Evolutionary conservation across 2,113 vertebrate species (phyloP), one percentile per base, ranked within the genome.

Genomic region (Melanotaenia duboulayi): DNA sequence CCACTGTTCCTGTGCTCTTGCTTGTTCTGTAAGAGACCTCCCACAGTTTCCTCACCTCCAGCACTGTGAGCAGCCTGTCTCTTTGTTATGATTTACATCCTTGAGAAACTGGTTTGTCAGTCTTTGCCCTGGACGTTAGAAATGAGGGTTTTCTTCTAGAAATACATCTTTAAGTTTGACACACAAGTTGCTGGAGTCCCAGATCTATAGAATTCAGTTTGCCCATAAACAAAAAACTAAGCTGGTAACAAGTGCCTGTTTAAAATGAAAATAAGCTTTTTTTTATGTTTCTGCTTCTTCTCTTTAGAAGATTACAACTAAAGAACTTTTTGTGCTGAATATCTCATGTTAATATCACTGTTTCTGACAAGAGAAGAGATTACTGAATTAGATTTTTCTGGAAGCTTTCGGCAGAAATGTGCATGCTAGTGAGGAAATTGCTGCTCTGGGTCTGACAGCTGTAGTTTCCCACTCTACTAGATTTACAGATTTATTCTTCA

Each of bases 391-490:
- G 59, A 65, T 50, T 50, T 73, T 62, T 68, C 60, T 59, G 17
- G 56, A 48, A 50, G 65, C 69, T 57, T 55, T 28, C 71, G 70
- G 80, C 80, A 64, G 65, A 64, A 9, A 88, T 89, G 85, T 75
- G 59, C 80, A 81, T 84, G 68, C 75, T 37, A 1, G 40, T 56
- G 58, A 78, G 74, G 22, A 71, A 73, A 59, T 57, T 23, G 8
- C 32, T 23, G 52, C 44, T 63, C 56, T 54, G 46, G 35, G 78
- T 66, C 48, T 20, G 24, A 67, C 78, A 39, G 46, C 51, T 19
- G 12, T 49, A 56, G 51, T 32, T 62, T 19, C 13, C 44, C 25
- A 6, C 39, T 37, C 11, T 51, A 49, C 57, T 37, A 12, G 28
- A 71, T 64, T 71, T 61, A 66, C 63, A 66, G 50, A 49, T 65